Evolutionary conservation across 2,888 invertebrate species (phyloP), one percentile per base, ranked within the genome.

Genomic region (Listrodromus nycthemerus): DNA sequence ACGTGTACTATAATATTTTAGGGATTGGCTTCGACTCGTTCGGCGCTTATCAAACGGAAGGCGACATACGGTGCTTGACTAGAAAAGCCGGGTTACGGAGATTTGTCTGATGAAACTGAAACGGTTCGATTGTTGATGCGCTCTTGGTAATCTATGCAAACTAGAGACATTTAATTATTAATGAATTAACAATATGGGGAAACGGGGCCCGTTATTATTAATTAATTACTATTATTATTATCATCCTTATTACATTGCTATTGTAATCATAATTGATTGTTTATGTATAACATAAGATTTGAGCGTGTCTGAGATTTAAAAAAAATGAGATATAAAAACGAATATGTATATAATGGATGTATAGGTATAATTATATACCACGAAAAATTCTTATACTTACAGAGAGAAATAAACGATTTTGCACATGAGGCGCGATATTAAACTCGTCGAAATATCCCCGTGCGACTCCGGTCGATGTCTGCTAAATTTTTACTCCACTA

Each of bases 371-470:
- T 76, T 66, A 89, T 89, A 88, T 90, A 90, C 85, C 88, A 89
- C 87, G 89, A 86, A 70, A 66, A 80, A 90, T 90, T 89, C 90
- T 89, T 89, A 88, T 90, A 89, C 87, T 87, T 85, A 87, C 82
- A 87, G 85, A 86, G 88, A 82, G 89, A 86, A 88, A 90, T 91
- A 89, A 86, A 86, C 80, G 61, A 83, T 85, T 85, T 85, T 85
- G 85, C 85, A 85, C 85, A 82, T 55, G 73, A 84, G 76, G 41
- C 45, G 33, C 58, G 48, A 41, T 50, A 27, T 66, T 37, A 21
- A 24, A 8, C 10, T 33, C 33, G 33, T 33, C 8, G 33, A 33
- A 33, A 33, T 33, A 33, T 33, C 33, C 33, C 33, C 33, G 33
- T 8, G 33, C 33, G 8, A 8, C 7, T 33, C 33, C 13, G 41